phyloP scores from a whole-genome alignment of 2,113 vertebrate genomes.

The Nasalis larvatus region DNA sequence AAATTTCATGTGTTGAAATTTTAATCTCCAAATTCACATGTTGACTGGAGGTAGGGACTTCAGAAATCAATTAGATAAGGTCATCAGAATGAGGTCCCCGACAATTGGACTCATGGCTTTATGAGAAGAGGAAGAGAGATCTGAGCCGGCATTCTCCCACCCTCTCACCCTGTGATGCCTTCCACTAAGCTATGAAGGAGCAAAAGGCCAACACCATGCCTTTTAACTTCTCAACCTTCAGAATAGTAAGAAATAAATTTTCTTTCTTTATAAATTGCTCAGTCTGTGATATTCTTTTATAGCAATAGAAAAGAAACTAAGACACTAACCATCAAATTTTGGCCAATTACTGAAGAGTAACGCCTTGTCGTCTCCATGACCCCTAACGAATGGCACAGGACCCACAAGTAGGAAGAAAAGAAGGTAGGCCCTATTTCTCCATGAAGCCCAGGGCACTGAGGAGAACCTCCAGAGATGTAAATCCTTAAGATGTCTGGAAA shows the following conservation, averaged over 20 bases:
- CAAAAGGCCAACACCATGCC: neutral
- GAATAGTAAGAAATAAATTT: neutral
- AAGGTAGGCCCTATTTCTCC: neutral
- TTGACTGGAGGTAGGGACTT: neutral
- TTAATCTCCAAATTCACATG: neutral
- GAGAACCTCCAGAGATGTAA: neutral
- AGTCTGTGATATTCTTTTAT: neutral
- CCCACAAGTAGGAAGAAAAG: neutral
- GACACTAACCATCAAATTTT: neutral
- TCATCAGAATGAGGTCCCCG: neutral
- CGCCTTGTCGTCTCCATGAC: neutral
- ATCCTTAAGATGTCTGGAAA: neutral
- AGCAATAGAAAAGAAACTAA: neutral
- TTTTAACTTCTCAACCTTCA: neutral
- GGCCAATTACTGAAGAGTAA: neutral
- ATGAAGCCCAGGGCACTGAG: neutral
- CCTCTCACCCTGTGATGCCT: neutral
- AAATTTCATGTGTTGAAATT: neutral
- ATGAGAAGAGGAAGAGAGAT: neutral
- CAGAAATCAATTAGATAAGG: neutral
- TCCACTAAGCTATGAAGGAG: neutral
- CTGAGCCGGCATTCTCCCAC: neutral
- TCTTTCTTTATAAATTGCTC: neutral
- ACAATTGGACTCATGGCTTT: neutral
- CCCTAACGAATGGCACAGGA: neutral